Percentiles rank a stretch among this genome's conserved stretches.
These are phyloP conservation scores for Ochotona curzoniae DNA, from an alignment of 2,113 vertebrate species.

Conservation along the genomic window DNA sequence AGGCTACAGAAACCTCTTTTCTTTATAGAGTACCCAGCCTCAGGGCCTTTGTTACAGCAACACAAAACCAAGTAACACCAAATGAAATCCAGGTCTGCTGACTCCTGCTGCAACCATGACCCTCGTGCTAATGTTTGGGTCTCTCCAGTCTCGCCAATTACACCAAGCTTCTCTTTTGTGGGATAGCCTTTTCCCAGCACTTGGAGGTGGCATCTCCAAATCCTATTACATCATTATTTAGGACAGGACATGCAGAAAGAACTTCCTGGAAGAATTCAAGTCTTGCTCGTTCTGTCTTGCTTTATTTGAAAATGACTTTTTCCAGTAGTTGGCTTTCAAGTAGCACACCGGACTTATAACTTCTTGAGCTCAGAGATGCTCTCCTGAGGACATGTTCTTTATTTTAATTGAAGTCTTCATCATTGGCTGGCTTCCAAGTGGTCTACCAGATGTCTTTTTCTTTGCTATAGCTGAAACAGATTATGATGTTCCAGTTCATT, in stretches of 20 bases:
- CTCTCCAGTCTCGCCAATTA: neutral
- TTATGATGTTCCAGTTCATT: constrained; percentile 88
- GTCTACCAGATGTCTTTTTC: constrained; percentile 90
- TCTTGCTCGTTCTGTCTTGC: constrained; percentile 34
- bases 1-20: too few species aligned
- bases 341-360: constrained; percentile 81
- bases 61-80: too few species aligned
- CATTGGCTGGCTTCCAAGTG: constrained; percentile 88
- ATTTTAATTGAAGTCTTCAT: constrained; percentile 89
- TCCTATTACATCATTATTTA: constrained; percentile 44
- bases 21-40: too few species aligned
- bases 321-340: constrained; percentile 80
- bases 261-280: constrained; percentile 48
- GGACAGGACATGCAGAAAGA: neutral
- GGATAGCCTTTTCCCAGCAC: neutral
- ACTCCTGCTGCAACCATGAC: neutral
- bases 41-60: too few species aligned
- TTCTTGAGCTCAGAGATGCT: constrained; percentile 83
- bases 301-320: constrained; percentile 74
- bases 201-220: neutral
- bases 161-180: neutral
- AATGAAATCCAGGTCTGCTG: neutral
- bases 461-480: constrained; percentile 84
- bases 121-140: neutral
- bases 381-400: constrained; percentile 89